Evolutionary conservation across 2,888 invertebrate genomes (phyloP), one percentile per base, ranked within the genome.

Genomic region (Caenorhabditis sinica): DNA sequence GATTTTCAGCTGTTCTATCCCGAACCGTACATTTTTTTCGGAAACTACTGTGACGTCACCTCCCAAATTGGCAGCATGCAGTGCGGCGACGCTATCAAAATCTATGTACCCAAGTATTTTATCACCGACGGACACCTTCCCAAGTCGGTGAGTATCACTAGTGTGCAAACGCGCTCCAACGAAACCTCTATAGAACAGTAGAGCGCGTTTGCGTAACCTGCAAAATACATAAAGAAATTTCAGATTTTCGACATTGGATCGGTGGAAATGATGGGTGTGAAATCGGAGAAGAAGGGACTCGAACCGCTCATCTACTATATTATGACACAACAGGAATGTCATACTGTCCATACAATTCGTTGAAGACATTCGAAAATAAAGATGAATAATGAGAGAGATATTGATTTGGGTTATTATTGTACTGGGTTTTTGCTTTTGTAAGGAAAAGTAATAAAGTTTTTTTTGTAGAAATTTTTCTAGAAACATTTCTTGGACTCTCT

Each of bases 191-290:
- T n/a, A n/a, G n/a, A n/a, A n/a, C n/a, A n/a, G n/a, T n/a, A n/a
- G n/a, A n/a, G n/a, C n/a, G n/a, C n/a, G n/a, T n/a, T n/a, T n/a
- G n/a, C n/a, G n/a, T n/a, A n/a, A n/a, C n/a, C n/a, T n/a, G n/a
- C n/a, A n/a, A n/a, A n/a, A n/a, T n/a, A n/a, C n/a, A n/a, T 11
- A 30, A 8, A 20, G 15, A 30, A 8, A n/a, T 61, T 61, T n/a
- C 61, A 61, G 61, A 36, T n/a, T 20, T 65, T 45, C 23, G 28
- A 65, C 17, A 28, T 65, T 17, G 65, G 65, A n/a, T 17, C 43
- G n/a, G 11, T 65, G 2, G 45, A 65, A 11, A 9, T 65, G 36
- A 20, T n/a, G 11, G 28, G 25, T 8, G 4, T 28, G 2, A 15
- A 28, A 25, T 25, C 45, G 11, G 65, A 65, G 13, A 65, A 49